Evolutionary conservation across 2,113 vertebrate genomes (phyloP), one percentile per base, ranked within the genome.

Genomic region (Cettia cetti): DNA sequence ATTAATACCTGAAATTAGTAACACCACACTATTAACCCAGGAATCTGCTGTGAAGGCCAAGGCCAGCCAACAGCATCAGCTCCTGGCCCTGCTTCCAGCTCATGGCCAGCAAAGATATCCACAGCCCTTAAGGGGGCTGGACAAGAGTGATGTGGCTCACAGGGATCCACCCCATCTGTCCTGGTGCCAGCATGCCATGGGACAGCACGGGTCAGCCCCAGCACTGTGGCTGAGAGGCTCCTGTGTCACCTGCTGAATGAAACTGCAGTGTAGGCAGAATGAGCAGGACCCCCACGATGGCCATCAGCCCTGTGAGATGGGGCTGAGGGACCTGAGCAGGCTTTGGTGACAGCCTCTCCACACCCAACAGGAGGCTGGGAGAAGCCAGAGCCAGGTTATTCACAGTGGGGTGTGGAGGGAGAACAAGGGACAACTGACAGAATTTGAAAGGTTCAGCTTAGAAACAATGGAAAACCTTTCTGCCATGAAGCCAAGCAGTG

Each of bases 271-370:
- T 0, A n/a, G 15, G 31, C 2, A 10, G 12, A 15, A 35, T 6
- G 22, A 85, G n/a, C 28, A 61, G 19, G 26, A 59, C 8, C 11
- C 6, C 15, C 44, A n/a, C 0, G 1, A 30, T 0, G 2, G 42
- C 8, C 28, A 7, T 7, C 8, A 52, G 54, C 27, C 21, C 37
- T 23, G 9, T 27, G 31, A 56, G 40, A 60, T 77, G 16, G 56
- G 18, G 39, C 71, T 21, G 10, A 68, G 30, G 21, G 28, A 54
- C 60, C 18, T 59, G 14, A 47, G 50, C 0, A 14, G 21, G 33
- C 39, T 54, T n/a, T 49, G n/a, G 50, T 5, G 21, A 70, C 2
- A 45, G 61, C 42, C 52, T 22, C 49, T 66, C 52, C 37, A 19
- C 15, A 70, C 8, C 12, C 6, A 23, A 18, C 2, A 7, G 20